phyloP scores from a whole-genome alignment of 23 tunicate genomes.

The Botrylloides violaceus region DNA sequence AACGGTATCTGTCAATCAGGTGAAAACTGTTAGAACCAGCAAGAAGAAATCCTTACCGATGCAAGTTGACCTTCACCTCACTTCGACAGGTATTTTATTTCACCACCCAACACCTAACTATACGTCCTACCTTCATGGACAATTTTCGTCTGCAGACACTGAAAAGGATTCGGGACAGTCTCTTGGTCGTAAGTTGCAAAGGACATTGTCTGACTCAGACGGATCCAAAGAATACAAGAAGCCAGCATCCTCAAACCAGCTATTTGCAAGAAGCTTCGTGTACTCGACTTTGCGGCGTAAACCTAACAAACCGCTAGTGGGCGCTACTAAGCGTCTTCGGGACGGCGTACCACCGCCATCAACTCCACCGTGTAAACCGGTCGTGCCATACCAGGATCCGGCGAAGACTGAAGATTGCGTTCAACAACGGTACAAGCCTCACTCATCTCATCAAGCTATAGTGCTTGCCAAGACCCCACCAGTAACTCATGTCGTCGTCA shows the following conservation, averaged over 20 bases:
- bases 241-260: not conserved
- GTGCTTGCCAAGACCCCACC: no score
- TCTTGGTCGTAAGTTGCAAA: not conserved
- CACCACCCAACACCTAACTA: not conserved
- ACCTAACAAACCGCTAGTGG: not conserved
- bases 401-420: no score
- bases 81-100: not conserved
- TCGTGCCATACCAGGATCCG: no score
- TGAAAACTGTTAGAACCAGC: conserved; percentile 1
- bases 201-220: not conserved
- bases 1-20: conserved; percentile 3
- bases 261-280: conserved; percentile 4
- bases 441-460: no score
- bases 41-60: conserved; percentile 5
- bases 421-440: no score
- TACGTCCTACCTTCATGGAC: not conserved
- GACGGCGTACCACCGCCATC: no score
- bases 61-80: not conserved
- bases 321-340: no score
- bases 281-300: conserved; percentile 4
- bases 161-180: not conserved
- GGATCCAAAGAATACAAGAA: not conserved
- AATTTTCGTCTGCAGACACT: not conserved
- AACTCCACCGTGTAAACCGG: no score
- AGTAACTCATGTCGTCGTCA: not conserved